These are phyloP conservation scores for Sebastes diaconus DNA, from an alignment of 2,797 vertebrate species.

Conservation along the genomic window DNA sequence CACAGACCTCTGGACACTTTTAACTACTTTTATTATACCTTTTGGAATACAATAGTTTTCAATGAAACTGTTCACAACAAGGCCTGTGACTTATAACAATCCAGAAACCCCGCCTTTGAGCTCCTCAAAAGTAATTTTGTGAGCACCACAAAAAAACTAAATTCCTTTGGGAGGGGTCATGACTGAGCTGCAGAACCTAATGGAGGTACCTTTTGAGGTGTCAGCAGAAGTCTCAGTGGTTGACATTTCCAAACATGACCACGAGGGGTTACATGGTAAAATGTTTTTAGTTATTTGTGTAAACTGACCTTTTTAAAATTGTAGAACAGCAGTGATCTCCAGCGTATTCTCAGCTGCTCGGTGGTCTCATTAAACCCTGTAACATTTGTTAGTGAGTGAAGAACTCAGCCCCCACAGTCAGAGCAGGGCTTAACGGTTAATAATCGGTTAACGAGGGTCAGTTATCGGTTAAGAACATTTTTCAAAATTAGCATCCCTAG, in stretches of 20 bases:
- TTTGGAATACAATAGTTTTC: background rate
- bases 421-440: background rate
- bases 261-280: background rate
- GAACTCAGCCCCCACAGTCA: background rate
- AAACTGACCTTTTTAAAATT: slow-evolving; percentile 3
- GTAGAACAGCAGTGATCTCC: background rate
- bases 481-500: too few species aligned
- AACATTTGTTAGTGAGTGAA: background rate
- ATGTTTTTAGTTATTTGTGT: background rate
- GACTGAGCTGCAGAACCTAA: too few species aligned
- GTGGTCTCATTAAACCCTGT: slow-evolving; percentile 1
- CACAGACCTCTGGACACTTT: too few species aligned
- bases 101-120: background rate
- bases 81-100: background rate
- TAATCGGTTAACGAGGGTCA: too few species aligned
- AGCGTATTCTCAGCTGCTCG: background rate
- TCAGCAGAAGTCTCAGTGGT: background rate
- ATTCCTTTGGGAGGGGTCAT: background rate
- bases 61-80: background rate
- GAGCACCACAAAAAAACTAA: background rate
- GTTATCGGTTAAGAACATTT: too few species aligned
- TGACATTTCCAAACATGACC: background rate
- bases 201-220: background rate
- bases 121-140: background rate
- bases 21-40: background rate